phyloP scores from a whole-genome alignment of 1,140 invertebrate species.

The Drosophila arizonae region DNA sequence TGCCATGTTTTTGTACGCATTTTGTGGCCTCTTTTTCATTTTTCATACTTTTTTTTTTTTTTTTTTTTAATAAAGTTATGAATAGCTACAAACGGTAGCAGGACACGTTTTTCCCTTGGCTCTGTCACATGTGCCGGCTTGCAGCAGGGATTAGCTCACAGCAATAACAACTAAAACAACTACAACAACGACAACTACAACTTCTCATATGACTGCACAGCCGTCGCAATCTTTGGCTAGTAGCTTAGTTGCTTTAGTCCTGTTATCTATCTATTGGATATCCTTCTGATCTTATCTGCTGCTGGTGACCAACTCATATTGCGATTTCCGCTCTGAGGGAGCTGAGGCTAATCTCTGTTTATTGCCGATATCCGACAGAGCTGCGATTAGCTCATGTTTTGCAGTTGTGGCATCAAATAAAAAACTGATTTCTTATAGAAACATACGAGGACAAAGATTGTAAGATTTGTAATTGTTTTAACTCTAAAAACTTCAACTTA shows the following conservation, averaged over 20 bases:
- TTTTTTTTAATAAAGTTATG: conserved; percentile 67
- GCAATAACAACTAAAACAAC: conserved; percentile 9
- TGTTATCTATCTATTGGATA: conserved; percentile 32
- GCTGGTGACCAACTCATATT: conserved; percentile 61
- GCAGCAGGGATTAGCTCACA: conserved; percentile 53
- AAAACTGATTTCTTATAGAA: not conserved
- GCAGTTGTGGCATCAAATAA: conserved; percentile 24
- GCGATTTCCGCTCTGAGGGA: conserved; percentile 40
- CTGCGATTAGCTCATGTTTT: conserved; percentile 18
- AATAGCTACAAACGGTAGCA: conserved; percentile 48
- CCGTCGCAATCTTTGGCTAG: conserved; percentile 12
- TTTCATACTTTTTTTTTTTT: not conserved
- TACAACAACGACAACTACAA: conserved; percentile 36
- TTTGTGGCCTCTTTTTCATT: conserved; percentile 53
- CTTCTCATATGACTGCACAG: conserved; percentile 45
- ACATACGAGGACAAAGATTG: not conserved
- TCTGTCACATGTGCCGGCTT: conserved; percentile 45
- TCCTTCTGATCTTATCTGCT: conserved; percentile 63
- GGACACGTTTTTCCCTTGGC: conserved; percentile 26
- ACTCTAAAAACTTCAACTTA: too few species aligned
- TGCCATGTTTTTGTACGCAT: conserved; percentile 58
- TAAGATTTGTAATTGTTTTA: not conserved
- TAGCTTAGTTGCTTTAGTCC: conserved; percentile 22
- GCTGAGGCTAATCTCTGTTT: conserved; percentile 24
- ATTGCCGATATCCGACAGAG: not conserved